These are phyloP conservation scores for Drosophila triauraria DNA, from an alignment of 1,140 invertebrate genomes.

Conservation along the genomic window DNA sequence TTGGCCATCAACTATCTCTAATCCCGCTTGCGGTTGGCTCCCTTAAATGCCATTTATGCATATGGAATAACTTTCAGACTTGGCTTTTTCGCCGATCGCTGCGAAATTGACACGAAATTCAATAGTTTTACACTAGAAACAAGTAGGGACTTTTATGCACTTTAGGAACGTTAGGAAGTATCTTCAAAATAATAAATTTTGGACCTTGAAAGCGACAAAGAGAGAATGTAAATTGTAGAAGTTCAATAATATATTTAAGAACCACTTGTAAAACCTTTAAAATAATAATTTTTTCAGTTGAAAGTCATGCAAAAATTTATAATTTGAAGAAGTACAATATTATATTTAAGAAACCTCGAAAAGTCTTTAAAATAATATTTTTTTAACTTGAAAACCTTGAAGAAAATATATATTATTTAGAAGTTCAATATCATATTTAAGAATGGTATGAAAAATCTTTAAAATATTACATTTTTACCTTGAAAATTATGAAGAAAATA, in stretches of 20 bases:
- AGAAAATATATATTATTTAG: not conserved
- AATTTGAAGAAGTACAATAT: not conserved
- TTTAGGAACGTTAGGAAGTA: too few species aligned
- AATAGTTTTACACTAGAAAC: conserved; percentile 9
- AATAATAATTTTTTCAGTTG: too few species aligned
- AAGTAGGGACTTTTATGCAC: not conserved
- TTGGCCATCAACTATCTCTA: conserved; percentile 59
- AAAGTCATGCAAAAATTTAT: not conserved
- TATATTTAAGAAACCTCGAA: too few species aligned
- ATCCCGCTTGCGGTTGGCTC: conserved; percentile 28
- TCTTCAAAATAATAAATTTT: too few species aligned
- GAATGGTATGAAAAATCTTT: too few species aligned
- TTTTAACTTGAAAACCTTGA: not conserved
- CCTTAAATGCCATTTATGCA: conserved; percentile 29
- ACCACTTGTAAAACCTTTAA: too few species aligned
- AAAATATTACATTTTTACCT: too few species aligned
- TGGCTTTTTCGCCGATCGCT: not conserved
- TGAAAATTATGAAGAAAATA: not conserved
- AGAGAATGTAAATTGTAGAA: not conserved
- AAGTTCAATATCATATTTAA: too few species aligned
- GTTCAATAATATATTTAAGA: too few species aligned
- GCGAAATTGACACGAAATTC: conserved; percentile 1
- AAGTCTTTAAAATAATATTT: too few species aligned
- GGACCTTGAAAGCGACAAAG: fast-evolving
- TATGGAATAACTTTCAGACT: conserved; percentile 24